Evolutionary conservation across 2,888 invertebrate genomes (phyloP), one percentile per base, ranked within the genome.

Genomic region (Imbricaverruca yamaguchii): DNA sequence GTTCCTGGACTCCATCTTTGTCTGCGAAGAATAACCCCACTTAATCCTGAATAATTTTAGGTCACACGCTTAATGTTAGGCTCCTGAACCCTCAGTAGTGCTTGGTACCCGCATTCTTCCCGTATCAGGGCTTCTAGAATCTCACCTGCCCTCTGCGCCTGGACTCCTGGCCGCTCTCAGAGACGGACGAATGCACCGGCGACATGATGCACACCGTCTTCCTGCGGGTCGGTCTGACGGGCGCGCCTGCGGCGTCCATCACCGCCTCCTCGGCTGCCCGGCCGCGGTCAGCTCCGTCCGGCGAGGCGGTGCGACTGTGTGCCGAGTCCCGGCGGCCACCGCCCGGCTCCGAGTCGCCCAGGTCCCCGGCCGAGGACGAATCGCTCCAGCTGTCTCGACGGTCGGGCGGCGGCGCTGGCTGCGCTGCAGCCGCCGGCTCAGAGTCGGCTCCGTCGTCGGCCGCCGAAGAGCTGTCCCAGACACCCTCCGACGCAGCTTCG

Each of bases 401-500:
- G 39, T 39, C 39, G 39, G 39, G 39, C 39, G 39, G 39, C 39
- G 39, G 39, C 39, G 39, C 39, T 39, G 39, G 39, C 39, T 1
- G 39, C 39, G 39, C 39, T 1, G 39, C 39, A 3, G 39, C 2
- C 39, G 21, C 15, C 74, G 74, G 11, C 21, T 39, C 74, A 55
- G 74, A 74, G 4, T 15, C 21, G 8, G 53, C 53, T 18, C 74
- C 74, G 55, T 55, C 74, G 55, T 74, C 74, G 55, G 55, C 74
- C 1, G 74, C 74, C 53, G 74, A 74, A 53, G 74, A 74, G 74
- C 74, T 74, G 55, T 74, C 74, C 74, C 53, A 74, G 55, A 55
- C 15, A 39, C 39, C 39, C 39, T 39, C 39, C 39, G 39, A 39
- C 4, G 39, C 39, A 4, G 39, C 39, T 39, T 39, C 69, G 69